Evolutionary conservation across 2,888 invertebrate species (phyloP).

Genomic region (Ochropacha duplaris): DNA sequence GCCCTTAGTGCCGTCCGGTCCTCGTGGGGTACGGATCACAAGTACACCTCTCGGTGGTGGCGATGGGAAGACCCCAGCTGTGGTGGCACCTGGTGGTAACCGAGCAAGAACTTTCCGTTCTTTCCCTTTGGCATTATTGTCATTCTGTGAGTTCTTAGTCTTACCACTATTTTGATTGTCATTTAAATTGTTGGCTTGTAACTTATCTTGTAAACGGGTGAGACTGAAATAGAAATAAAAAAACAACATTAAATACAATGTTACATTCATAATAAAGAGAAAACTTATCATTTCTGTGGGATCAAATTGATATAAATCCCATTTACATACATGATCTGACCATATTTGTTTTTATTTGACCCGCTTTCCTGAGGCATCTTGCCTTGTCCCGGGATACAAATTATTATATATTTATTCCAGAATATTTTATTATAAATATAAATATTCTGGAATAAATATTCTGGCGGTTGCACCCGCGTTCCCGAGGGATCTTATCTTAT

Average conservation of each 20-base stretch:
- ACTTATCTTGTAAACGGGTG: constrained; percentile 70
- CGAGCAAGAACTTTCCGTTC: constrained; percentile 70
- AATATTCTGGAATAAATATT: no score
- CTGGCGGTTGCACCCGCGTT: no score
- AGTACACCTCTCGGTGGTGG: constrained; percentile 75
- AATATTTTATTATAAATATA: no score
- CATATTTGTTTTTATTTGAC: no score
- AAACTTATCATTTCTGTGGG: no score
- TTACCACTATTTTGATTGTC: constrained; percentile 61
- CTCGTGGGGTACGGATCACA: constrained; percentile 88
- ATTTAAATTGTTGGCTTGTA: constrained; percentile 71
- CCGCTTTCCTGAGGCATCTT: no score
- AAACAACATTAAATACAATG: neutral
- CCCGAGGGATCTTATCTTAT: no score
- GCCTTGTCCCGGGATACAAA: no score
- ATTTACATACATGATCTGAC: no score
- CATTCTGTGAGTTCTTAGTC: constrained; percentile 53
- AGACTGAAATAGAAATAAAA: constrained; percentile 54
- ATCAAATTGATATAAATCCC: no score
- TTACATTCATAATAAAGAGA: neutral
- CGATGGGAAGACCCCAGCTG: constrained; percentile 65
- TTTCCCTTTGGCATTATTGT: constrained; percentile 65
- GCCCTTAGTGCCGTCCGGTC: constrained; percentile 89
- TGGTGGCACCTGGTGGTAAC: constrained; percentile 62
- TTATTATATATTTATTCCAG: no score